Percentiles rank a stretch among this genome's conserved stretches.
phyloP scores from a whole-genome alignment of 2,113 vertebrate species.

The Oncorhynchus keta region DNA sequence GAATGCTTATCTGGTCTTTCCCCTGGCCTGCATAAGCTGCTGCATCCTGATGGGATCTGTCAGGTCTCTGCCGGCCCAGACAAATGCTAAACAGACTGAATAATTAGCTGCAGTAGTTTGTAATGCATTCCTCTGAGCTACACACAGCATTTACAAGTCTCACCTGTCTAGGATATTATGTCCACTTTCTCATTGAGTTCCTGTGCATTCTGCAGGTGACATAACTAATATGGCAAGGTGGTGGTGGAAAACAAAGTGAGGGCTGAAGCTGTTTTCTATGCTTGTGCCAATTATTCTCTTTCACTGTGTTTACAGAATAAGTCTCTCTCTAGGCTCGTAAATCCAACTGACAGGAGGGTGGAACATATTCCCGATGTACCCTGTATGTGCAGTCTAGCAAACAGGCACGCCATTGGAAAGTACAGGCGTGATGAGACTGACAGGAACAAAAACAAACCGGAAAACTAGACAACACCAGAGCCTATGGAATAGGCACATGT shows the following conservation, averaged over 20 bases:
- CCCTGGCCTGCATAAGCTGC: constrained; percentile 25
- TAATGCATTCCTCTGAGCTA: neutral
- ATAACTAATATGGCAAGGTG: neutral
- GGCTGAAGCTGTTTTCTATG: constrained; percentile 38
- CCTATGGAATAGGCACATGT: neutral
- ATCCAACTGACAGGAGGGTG: constrained; percentile 45
- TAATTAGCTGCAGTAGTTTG: constrained; percentile 22
- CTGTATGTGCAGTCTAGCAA: constrained; percentile 34
- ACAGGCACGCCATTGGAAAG: constrained; percentile 21
- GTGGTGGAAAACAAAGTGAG: constrained; percentile 7
- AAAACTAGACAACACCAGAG: neutral
- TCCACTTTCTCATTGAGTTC: neutral
- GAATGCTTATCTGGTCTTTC: constrained; percentile 43
- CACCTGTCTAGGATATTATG: constrained; percentile 17
- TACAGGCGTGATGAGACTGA: constrained; percentile 12
- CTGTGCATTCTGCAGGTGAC: neutral
- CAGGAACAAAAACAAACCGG: constrained; percentile 24
- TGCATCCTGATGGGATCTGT: constrained; percentile 34
- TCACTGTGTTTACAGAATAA: constrained; percentile 30
- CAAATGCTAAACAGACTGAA: constrained; percentile 25
- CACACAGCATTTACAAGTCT: neutral
- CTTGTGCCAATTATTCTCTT: constrained; percentile 47
- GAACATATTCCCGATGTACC: constrained; percentile 18
- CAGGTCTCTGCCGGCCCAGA: constrained; percentile 26
- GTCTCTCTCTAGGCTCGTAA: constrained; percentile 33